Percentiles rank a stretch among this genome's conserved stretches.
phyloP scores from a whole-genome alignment of 2,113 vertebrate species.

The Podarcis muralis region DNA sequence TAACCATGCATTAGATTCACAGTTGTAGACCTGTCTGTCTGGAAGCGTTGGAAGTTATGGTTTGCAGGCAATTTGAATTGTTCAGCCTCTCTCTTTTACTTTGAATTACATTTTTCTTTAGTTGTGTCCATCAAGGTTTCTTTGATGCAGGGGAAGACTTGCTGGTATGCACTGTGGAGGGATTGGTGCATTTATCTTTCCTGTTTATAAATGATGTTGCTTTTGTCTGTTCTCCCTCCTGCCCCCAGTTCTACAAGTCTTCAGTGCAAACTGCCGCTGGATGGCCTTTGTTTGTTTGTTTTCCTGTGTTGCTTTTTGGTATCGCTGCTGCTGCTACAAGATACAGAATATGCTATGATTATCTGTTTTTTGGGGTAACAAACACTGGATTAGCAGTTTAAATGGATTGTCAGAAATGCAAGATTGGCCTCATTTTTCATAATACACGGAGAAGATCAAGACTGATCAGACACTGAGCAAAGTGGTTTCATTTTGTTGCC shows the following conservation, averaged over 20 bases:
- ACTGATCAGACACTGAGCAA: constrained; percentile 21
- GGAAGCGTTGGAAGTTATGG: neutral
- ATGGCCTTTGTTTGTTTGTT: neutral
- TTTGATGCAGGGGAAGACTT: neutral
- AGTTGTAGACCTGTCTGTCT: neutral
- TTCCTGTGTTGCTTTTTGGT: neutral
- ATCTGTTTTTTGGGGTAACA: neutral
- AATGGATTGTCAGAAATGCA: neutral
- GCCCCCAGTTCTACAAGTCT: neutral
- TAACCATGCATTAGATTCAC: neutral
- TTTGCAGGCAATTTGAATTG: neutral
- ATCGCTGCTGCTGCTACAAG: neutral
- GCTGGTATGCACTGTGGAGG: neutral
- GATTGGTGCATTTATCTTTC: neutral
- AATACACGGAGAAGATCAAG: neutral
- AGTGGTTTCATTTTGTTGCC: constrained; percentile 49
- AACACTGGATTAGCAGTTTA: neutral
- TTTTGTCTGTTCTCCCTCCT: neutral
- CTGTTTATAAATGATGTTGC: neutral
- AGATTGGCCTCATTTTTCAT: neutral
- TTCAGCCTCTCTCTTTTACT: neutral
- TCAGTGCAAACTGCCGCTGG: neutral
- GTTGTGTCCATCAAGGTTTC: neutral
- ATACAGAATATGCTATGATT: neutral
- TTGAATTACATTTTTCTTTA: neutral